phyloP scores from a whole-genome alignment of 2,888 invertebrate genomes.

The Chelonus formosanus region DNA sequence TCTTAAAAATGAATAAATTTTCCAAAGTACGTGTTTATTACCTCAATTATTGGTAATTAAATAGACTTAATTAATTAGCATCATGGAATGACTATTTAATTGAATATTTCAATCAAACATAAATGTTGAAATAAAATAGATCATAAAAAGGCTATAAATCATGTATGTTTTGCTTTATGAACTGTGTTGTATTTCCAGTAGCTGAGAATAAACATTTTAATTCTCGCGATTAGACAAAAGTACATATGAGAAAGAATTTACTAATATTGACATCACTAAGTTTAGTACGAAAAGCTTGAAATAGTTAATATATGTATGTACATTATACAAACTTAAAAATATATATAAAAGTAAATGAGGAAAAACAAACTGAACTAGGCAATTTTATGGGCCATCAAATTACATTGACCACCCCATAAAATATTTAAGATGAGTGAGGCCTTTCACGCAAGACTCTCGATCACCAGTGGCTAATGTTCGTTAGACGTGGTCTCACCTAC shows the following conservation, averaged over 20 bases:
- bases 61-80: no score
- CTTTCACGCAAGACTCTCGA: conserved; percentile 61
- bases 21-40: no score
- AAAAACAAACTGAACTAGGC: conserved; percentile 61
- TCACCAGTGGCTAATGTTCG: conserved; percentile 53
- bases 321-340: conserved; percentile 25
- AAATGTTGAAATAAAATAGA: not conserved
- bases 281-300: not conserved
- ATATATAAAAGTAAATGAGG: conserved; percentile 20
- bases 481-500: conserved; percentile 37
- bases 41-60: no score
- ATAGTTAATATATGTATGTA: not conserved
- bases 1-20: no score
- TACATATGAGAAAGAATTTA: not conserved
- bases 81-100: no score
- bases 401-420: conserved; percentile 65
- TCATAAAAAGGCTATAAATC: conserved; percentile 13
- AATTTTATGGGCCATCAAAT: conserved; percentile 66
- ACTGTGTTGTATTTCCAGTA: conserved; percentile 11
- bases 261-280: conserved; percentile 4
- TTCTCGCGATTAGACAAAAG: not conserved
- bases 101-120: no score
- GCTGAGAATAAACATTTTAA: conserved; percentile 20
- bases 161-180: conserved; percentile 13
- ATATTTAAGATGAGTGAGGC: conserved; percentile 57